Conservation (phyloP, 2,888 invertebrate genomes). For the Arge pagana region DNA sequence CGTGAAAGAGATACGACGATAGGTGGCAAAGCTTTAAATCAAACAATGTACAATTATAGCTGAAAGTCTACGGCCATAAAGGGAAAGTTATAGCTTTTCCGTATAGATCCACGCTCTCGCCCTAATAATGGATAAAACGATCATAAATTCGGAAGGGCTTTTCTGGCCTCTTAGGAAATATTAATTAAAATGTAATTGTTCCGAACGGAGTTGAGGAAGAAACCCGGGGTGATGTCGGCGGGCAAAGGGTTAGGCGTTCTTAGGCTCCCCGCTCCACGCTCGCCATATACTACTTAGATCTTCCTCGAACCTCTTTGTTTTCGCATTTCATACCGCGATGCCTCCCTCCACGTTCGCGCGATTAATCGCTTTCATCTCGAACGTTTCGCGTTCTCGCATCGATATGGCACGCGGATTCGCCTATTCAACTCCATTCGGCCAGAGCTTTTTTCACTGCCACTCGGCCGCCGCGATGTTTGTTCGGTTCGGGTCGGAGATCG, state of each 20-base stretch:
- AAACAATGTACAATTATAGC: conserved; percentile 21
- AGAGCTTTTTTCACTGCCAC: too few species aligned
- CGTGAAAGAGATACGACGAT: too few species aligned
- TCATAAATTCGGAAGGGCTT: conserved; percentile 57
- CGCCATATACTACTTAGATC: conserved; percentile 43
- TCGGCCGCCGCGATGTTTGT: too few species aligned
- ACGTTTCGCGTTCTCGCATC: not conserved
- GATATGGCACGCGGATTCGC: too few species aligned
- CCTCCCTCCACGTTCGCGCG: conserved; percentile 21
- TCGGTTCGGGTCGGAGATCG: not conserved
- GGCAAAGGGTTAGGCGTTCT: conserved; percentile 26
- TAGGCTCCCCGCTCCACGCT: conserved; percentile 19
- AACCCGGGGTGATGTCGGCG: conserved; percentile 37
- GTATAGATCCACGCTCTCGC: conserved; percentile 42
- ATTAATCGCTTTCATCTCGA: conserved; percentile 16
- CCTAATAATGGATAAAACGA: conserved; percentile 59
- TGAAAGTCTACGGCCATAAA: conserved; percentile 48
- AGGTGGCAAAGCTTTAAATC: conserved; percentile 19
- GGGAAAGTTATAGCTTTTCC: conserved; percentile 56
- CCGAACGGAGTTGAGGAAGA: conserved; percentile 44
- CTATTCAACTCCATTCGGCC: too few species aligned
- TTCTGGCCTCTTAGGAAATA: conserved; percentile 57
- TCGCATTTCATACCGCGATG: conserved; percentile 44
- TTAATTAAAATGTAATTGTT: conserved; percentile 60
- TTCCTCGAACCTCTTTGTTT: conserved; percentile 50